A percentile compares a stretch with the other conserved stretches of the same genome.
Conservation (phyloP, 2,888 invertebrate genomes). For the Chrysotoxum bicinctum region DNA sequence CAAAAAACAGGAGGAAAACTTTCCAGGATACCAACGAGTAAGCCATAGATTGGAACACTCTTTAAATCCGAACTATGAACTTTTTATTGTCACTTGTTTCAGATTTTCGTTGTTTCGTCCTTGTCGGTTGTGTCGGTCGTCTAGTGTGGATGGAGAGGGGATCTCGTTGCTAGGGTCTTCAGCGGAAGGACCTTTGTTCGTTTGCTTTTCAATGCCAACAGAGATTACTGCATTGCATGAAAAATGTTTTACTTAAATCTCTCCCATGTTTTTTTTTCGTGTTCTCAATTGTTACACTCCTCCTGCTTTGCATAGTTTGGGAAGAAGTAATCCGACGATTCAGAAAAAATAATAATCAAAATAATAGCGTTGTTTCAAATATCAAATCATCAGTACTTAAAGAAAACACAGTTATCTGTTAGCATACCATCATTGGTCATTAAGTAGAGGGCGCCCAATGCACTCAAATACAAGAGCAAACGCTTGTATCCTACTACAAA, state of each 20-base stretch:
- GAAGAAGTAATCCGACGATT: not conserved
- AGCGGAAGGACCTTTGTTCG: constrained; percentile 23
- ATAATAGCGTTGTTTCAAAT: not conserved
- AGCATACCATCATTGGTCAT: no score
- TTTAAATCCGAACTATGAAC: constrained; percentile 66
- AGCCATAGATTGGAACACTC: constrained; percentile 64
- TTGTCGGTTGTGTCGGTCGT: not conserved
- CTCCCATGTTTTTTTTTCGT: not conserved
- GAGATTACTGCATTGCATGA: constrained; percentile 29
- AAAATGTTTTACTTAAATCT: constrained; percentile 2
- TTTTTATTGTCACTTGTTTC: constrained; percentile 70
- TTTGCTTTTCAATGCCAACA: constrained; percentile 36
- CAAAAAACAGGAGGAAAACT: constrained; percentile 48
- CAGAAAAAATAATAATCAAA: not conserved
- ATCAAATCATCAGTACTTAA: not conserved
- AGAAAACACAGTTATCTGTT: not conserved
- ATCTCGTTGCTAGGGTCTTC: not conserved
- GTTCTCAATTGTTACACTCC: not conserved
- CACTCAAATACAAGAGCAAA: no score
- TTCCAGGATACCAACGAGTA: constrained; percentile 58
- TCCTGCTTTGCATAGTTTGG: not conserved
- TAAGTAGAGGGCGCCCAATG: no score
- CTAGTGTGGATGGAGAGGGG: not conserved
- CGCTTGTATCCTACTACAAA: no score
- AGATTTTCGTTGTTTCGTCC: constrained; percentile 48